Base-by-base conservation (phyloP, 1,140 invertebrate species). In the Pseudomyrmex cubaensis region DNA sequence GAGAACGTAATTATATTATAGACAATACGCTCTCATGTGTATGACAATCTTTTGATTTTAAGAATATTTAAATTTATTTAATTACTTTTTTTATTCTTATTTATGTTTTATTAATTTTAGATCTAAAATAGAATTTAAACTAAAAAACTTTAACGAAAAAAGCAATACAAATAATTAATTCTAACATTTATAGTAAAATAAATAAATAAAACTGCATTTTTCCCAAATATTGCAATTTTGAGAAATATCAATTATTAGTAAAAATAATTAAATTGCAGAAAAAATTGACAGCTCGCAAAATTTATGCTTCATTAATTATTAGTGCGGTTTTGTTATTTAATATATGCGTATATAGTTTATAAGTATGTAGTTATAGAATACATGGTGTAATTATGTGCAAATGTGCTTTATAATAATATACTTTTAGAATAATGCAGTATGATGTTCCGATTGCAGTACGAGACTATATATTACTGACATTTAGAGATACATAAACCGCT, bases 11-110 rank as follows among this genome's bases (percentile, higher is more conserved):
- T 74, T 76, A 44, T 46, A 85, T 85, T 22, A n/a, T 85, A 70
- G 86, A 85, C 87, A 88, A 87, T 88, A 88, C 66, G 8, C 74
- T 59, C 61, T 35, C 5, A 35, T 35, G 35, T 35, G 62, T 77
- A 52, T 8, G 61, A 83, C 46, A 87, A 87, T 83, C 73, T 83
- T 20, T 20, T 48, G 56, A 75, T n/a, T 88, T 56, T 48, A 59
- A 44, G 20, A 69, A 78, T 84, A 46, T 50, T 77, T 72, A n/a
- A 61, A 25, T 44, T 2, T 8, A 62, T n/a, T 62, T 57, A 2
- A 73, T 59, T 25, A 10, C n/a, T 22, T 22, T 57, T 25, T 54
- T 75, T 17, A 13, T 50, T 74, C 13, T 12, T 2, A 12, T 20
- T 62, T 74, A 46, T 8, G 2, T 52, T 12, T 61, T 61, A 15